These are phyloP conservation scores for Urocolius indicus DNA, from an alignment of 2,113 vertebrate species.

Conservation along the genomic window DNA sequence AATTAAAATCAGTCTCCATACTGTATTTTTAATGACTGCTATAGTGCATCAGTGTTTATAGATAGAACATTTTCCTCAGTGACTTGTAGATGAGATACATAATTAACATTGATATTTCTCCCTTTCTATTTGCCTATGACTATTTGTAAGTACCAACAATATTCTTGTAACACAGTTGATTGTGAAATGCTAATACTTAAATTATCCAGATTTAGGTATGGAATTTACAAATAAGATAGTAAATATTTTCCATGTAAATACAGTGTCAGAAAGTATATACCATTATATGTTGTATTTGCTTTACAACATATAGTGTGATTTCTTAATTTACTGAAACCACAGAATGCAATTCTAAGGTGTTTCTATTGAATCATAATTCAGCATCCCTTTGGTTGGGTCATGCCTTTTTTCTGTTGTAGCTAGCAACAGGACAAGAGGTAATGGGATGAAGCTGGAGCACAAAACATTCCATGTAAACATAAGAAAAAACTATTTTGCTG, in stretches of 20 bases:
- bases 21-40: not conserved
- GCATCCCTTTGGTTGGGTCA: not conserved
- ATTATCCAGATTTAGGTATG: not conserved
- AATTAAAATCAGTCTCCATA: too few relatives aligned
- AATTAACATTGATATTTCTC: not conserved
- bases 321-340: not conserved
- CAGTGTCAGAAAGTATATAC: not conserved
- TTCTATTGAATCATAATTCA: not conserved
- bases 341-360: not conserved
- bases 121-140: not conserved
- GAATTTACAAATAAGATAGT: not conserved
- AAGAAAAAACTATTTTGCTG: too few relatives aligned
- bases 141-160: not conserved
- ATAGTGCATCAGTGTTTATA: not conserved
- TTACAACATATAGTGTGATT: not conserved
- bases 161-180: not conserved
- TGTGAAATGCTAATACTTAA: not conserved
- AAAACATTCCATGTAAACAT: too few relatives aligned
- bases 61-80: not conserved
- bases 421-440: too few relatives aligned
- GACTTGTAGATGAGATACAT: not conserved
- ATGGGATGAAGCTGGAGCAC: too few relatives aligned
- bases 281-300: not conserved
- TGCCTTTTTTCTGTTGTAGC: too few relatives aligned
- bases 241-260: not conserved